Percentiles rank a stretch among this genome's conserved stretches.
phyloP scores from a whole-genome alignment of 2,113 vertebrate genomes.

The Maylandia zebra region DNA sequence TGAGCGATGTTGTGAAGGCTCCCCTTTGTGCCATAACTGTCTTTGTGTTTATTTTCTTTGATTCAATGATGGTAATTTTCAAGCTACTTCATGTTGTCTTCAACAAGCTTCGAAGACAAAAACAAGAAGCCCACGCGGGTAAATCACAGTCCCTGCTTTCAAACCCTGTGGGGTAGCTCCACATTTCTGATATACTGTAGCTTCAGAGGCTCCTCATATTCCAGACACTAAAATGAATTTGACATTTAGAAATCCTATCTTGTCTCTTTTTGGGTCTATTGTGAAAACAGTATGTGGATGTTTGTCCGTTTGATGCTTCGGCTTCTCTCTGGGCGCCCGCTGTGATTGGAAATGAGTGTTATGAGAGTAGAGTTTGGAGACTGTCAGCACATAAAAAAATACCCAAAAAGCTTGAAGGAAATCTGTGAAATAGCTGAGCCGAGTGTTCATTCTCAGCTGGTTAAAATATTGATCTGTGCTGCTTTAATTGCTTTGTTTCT shows the following conservation, averaged over 20 bases:
- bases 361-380: background rate
- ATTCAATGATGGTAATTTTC: background rate
- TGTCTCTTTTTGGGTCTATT: background rate
- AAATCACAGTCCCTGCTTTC: background rate
- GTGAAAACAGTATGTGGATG: background rate
- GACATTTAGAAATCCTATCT: background rate
- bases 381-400: background rate
- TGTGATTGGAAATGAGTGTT: background rate
- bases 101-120: background rate
- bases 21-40: background rate
- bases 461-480: background rate
- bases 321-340: background rate
- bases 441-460: background rate
- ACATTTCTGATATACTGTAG: background rate
- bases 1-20: background rate
- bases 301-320: background rate
- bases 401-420: background rate
- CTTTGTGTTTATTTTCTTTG: background rate
- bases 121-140: background rate
- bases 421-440: background rate
- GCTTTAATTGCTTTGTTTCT: background rate
- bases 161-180: background rate
- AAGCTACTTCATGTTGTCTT: background rate
- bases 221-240: background rate
- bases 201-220: background rate